Conservation (phyloP, 2,888 invertebrate species). For the Chrysomela aeneicollis region DNA sequence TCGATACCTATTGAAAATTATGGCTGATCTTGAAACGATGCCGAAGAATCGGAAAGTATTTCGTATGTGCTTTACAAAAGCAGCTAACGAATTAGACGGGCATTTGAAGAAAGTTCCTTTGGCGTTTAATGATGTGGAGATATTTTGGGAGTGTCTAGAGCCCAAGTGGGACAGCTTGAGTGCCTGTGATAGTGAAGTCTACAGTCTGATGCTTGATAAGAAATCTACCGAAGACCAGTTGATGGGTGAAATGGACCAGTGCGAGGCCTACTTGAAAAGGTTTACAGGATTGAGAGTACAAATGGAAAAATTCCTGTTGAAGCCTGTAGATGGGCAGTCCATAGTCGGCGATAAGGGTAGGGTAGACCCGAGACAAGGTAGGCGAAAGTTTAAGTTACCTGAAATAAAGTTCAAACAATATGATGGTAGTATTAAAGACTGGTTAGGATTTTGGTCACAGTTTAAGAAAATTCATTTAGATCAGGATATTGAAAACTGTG, state of each 20-base stretch:
- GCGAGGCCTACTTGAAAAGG: not conserved
- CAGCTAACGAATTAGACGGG: constrained; percentile 14
- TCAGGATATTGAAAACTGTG: not conserved
- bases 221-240: constrained; percentile 6
- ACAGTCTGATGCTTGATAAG: not conserved
- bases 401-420: constrained; percentile 28
- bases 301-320: too few species aligned
- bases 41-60: not conserved
- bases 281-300: too few species aligned
- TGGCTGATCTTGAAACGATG: too few species aligned
- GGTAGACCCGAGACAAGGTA: constrained; percentile 1
- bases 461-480: too few species aligned
- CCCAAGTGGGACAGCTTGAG: not conserved
- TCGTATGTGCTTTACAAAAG: constrained; percentile 14
- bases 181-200: not conserved
- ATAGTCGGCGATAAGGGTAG: too few species aligned
- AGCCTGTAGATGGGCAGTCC: too few species aligned
- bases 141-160: constrained; percentile 7
- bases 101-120: constrained; percentile 8
- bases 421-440: constrained; percentile 33
- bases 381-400: constrained; percentile 29
- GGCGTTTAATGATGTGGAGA: not conserved
- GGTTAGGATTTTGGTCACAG: constrained; percentile 35
- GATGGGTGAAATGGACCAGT: not conserved
- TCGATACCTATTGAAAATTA: too few species aligned